Conservation (phyloP, 2,113 vertebrate genomes). For the Archocentrus centrarchus region DNA sequence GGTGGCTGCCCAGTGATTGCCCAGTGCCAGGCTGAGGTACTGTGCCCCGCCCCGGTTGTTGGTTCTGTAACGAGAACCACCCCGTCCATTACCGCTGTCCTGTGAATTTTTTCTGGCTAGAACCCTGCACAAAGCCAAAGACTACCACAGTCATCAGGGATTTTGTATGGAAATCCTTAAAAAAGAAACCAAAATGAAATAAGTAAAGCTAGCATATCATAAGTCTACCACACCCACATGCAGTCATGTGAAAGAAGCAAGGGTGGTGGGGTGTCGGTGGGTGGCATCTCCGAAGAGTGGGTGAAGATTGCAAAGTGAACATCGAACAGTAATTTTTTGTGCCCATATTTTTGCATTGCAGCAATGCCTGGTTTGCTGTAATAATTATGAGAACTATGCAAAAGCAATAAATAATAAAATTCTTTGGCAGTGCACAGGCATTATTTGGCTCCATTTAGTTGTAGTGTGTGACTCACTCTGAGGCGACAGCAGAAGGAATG, state of each 20-base stretch:
- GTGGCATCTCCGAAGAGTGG: neutral
- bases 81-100: too few relatives aligned
- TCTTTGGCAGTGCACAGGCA: neutral
- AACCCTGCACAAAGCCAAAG: too few relatives aligned
- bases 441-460: neutral
- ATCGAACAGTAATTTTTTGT: neutral
- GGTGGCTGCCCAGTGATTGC: too few relatives aligned
- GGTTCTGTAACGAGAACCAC: too few relatives aligned
- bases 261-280: neutral
- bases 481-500: slow-evolving; percentile 85
- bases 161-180: neutral
- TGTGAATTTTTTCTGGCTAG: too few relatives aligned
- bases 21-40: too few relatives aligned
- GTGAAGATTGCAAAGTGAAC: neutral
- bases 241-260: too few relatives aligned
- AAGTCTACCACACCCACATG: neutral
- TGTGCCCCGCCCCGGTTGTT: too few relatives aligned
- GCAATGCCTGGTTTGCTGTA: neutral
- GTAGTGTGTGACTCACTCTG: slow-evolving; percentile 87
- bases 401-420: neutral
- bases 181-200: neutral
- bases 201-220: neutral
- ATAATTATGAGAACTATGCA: slow-evolving; percentile 11
- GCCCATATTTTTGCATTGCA: neutral
- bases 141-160: neutral